A percentile compares a stretch with the other conserved stretches of the same genome.
Evolutionary conservation across 2,113 vertebrate genomes (phyloP).

Genomic region (Grammomys surdaster): DNA sequence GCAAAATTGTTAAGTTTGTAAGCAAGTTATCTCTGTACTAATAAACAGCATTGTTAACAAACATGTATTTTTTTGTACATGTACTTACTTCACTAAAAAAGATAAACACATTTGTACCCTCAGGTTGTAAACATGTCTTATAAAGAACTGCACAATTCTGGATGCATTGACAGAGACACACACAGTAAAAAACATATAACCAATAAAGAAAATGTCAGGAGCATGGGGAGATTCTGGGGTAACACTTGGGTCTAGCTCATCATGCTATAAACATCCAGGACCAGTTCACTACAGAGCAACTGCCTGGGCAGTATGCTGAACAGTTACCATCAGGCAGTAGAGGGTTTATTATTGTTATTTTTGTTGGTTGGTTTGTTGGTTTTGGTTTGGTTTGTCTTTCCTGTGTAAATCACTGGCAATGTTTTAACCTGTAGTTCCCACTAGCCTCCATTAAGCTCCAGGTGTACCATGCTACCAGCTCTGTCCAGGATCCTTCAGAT

Average conservation of each 20-base stretch:
- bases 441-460: too few species aligned
- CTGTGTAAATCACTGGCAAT: too few species aligned
- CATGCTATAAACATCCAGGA: too few species aligned
- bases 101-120: background rate
- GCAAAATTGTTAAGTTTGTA: background rate
- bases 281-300: background rate
- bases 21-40: background rate
- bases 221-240: background rate
- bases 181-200: background rate
- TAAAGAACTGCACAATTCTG: background rate
- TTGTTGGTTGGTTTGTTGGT: too few species aligned
- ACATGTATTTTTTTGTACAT: background rate
- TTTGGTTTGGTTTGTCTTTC: background rate
- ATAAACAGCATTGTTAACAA: background rate
- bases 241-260: too few species aligned
- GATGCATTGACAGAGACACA: background rate
- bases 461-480: too few species aligned
- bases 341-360: background rate
- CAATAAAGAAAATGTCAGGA: background rate
- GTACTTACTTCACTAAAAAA: background rate
- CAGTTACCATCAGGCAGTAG: background rate
- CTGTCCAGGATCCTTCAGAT: too few species aligned
- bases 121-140: background rate
- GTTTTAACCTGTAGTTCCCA: too few species aligned
- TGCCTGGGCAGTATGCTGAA: rapidly evolving